Percentiles rank a stretch among this genome's conserved stretches.
These are phyloP conservation scores for Oscheius sp. DNA, from an alignment of 2,888 invertebrate genomes.

Conservation along the genomic window DNA sequence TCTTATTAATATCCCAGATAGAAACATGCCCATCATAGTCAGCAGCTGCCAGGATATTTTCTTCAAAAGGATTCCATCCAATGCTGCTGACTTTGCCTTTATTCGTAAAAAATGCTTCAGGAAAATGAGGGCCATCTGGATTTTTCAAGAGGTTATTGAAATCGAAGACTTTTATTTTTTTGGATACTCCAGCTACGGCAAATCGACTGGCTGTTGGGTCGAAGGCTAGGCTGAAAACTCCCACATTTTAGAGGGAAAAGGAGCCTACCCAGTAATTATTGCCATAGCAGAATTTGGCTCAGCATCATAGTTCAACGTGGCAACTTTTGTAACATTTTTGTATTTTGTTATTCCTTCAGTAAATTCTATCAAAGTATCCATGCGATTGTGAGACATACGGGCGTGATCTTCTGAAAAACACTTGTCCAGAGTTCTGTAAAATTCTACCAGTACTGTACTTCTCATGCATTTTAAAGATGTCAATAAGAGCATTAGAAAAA, in stretches of 20 bases:
- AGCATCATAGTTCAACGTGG: constrained; percentile 88
- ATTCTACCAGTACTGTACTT: neutral
- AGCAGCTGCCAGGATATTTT: constrained; percentile 87
- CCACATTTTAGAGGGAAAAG: neutral
- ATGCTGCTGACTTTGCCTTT: constrained; percentile 91
- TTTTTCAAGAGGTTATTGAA: constrained; percentile 83
- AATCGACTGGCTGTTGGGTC: constrained; percentile 95
- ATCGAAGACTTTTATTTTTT: constrained; percentile 88
- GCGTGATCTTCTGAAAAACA: constrained; percentile 9
- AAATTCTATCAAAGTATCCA: constrained; percentile 77
- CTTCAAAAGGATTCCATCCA: constrained; percentile 90
- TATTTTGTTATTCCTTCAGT: constrained; percentile 87
- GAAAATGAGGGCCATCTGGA: constrained; percentile 88
- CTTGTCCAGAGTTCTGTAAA: neutral
- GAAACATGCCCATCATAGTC: constrained; percentile 94
- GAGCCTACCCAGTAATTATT: constrained; percentile 74
- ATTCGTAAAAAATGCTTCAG: constrained; percentile 87
- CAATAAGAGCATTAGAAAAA: neutral
- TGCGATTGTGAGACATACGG: neutral
- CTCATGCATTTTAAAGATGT: neutral
- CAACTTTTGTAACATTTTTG: constrained; percentile 83
- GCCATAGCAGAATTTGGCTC: constrained; percentile 84
- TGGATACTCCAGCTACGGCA: constrained; percentile 94
- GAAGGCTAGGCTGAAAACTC: constrained; percentile 85
- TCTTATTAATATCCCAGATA: constrained; percentile 87